Conservation (phyloP, 2,113 vertebrate species). For the Acrocephalus kingi region DNA sequence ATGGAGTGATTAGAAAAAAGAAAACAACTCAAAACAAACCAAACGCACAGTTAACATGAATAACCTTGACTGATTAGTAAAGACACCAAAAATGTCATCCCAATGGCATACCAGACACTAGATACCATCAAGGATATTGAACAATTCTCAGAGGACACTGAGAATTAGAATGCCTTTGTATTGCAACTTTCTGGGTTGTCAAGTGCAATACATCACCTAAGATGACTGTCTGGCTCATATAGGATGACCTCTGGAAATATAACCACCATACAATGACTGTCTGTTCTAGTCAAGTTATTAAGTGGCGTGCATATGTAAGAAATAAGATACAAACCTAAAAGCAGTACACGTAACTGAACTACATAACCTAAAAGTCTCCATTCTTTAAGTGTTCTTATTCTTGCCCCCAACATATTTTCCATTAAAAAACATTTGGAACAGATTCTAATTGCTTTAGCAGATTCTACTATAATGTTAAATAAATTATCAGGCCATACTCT, state of each 20-base stretch:
- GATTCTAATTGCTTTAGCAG: slow-evolving; percentile 77
- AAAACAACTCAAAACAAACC: neutral
- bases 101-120: neutral
- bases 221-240: slow-evolving; percentile 15
- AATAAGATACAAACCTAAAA: slow-evolving; percentile 54
- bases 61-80: slow-evolving; percentile 29
- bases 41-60: neutral
- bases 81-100: slow-evolving; percentile 28
- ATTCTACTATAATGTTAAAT: slow-evolving; percentile 59
- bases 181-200: slow-evolving; percentile 48
- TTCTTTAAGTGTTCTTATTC: neutral
- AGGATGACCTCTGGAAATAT: slow-evolving; percentile 51
- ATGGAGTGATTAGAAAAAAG: neutral
- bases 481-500: slow-evolving; percentile 66
- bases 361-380: neutral
- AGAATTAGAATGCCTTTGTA: slow-evolving; percentile 46
- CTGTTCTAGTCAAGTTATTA: slow-evolving; percentile 50
- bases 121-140: slow-evolving; percentile 49
- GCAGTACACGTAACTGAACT: neutral
- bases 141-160: slow-evolving; percentile 15
- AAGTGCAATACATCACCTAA: slow-evolving; percentile 52
- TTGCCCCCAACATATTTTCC: slow-evolving; percentile 49
- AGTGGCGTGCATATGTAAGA: slow-evolving; percentile 58
- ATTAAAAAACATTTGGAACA: slow-evolving; percentile 53
- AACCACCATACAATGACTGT: slow-evolving; percentile 40